Evolutionary conservation across 2,888 invertebrate species (phyloP).

Genomic region (Cecidostiba fungosa): DNA sequence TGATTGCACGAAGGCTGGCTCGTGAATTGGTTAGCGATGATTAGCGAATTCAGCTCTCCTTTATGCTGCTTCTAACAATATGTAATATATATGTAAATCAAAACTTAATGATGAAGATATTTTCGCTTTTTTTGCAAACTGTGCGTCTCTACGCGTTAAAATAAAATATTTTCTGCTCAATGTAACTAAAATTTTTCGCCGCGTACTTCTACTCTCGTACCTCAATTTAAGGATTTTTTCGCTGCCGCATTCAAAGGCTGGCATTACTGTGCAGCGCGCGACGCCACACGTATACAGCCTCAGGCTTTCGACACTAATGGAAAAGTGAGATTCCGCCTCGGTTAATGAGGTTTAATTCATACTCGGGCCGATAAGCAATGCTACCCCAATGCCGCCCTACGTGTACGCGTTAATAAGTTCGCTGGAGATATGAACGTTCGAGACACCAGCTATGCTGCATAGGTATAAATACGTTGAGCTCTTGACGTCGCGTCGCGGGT

Average conservation of each 20-base stretch:
- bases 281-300: background rate
- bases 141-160: no score
- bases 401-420: conserved; percentile 4
- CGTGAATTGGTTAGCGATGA: background rate
- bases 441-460: background rate
- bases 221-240: conserved; percentile 13
- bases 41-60: background rate
- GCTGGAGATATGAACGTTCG: conserved; percentile 10
- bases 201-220: background rate
- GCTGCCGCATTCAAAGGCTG: background rate
- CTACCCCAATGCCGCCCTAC: background rate
- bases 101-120: no score
- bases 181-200: background rate
- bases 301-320: conserved; percentile 26
- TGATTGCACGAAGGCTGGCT: background rate
- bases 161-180: background rate
- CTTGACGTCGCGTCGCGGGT: background rate
- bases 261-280: background rate
- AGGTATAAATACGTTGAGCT: background rate
- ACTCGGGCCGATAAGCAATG: conserved; percentile 27
- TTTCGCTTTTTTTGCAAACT: background rate
- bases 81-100: background rate
- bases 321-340: conserved; percentile 29
- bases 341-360: conserved; percentile 31
- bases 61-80: background rate